Percentiles rank a stretch among this genome's conserved stretches.
These are phyloP conservation scores for Wiebesia pumilae DNA, from an alignment of 1,140 invertebrate species.

Conservation along the genomic window DNA sequence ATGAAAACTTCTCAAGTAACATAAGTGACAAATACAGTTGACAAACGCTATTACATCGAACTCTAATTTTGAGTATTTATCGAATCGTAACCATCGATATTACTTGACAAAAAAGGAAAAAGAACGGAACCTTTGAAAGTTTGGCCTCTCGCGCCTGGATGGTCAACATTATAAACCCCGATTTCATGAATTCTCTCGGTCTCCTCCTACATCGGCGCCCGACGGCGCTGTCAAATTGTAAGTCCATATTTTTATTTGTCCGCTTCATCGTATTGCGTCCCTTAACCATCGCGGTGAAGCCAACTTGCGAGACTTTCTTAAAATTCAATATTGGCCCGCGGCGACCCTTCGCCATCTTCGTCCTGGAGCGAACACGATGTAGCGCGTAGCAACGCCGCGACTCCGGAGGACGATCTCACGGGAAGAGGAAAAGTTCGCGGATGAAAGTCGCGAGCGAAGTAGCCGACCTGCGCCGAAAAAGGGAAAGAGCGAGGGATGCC, in stretches of 20 bases:
- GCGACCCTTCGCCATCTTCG: slow-evolving; percentile 40
- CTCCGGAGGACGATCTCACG: not conserved
- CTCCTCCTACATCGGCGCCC: not conserved
- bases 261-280: slow-evolving; percentile 38
- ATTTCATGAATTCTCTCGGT: slow-evolving; percentile 20
- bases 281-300: slow-evolving; percentile 46
- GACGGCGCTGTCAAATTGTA: slow-evolving; percentile 40
- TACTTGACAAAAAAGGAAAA: slow-evolving; percentile 5
- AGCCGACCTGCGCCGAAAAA: not conserved
- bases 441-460: not conserved
- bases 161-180: slow-evolving; percentile 33
- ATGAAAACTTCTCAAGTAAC: too few species aligned
- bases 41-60: not conserved
- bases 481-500: too few species aligned
- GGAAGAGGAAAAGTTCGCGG: not conserved
- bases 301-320: slow-evolving; percentile 61
- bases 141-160: not conserved
- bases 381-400: not conserved
- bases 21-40: too few species aligned
- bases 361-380: too few species aligned
- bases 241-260: slow-evolving; percentile 51
- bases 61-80: not conserved
- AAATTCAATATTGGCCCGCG: slow-evolving; percentile 67
- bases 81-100: not conserved
- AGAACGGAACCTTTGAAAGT: not conserved